phyloP scores from a whole-genome alignment of 1,140 invertebrate species.

The Nephotettix cincticeps region DNA sequence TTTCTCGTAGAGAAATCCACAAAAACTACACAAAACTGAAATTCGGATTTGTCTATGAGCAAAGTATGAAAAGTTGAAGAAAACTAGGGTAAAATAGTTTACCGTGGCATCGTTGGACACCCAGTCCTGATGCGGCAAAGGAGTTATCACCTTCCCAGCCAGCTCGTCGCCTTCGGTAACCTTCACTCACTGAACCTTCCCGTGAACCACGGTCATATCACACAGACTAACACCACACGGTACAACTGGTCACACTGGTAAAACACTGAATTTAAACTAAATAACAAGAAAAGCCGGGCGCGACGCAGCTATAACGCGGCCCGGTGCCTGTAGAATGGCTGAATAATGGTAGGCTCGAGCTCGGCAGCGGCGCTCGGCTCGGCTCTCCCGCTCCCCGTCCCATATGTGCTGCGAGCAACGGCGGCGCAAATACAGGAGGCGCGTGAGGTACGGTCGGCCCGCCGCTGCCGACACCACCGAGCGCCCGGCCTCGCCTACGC shows the following conservation, averaged over 20 bases:
- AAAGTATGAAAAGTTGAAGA: too few species aligned
- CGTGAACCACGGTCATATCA: neutral
- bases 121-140: constrained; percentile 29
- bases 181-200: neutral
- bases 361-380: neutral
- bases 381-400: constrained; percentile 15
- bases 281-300: neutral
- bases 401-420: constrained; percentile 28
- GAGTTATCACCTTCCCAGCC: constrained; percentile 32
- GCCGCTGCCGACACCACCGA: constrained; percentile 28
- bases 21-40: too few species aligned
- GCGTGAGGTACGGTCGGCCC: constrained; percentile 26
- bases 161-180: constrained; percentile 13
- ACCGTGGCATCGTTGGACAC: constrained; percentile 14
- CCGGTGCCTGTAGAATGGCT: constrained; percentile 2
- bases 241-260: too few species aligned
- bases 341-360: constrained; percentile 26
- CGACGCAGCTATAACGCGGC: neutral
- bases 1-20: too few species aligned
- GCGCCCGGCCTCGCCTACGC: neutral
- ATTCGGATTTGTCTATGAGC: too few species aligned
- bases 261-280: neutral
- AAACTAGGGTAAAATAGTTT: too few species aligned
- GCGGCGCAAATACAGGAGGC: constrained; percentile 39
- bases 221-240: too few species aligned